A percentile compares a stretch with the other conserved stretches of the same genome.
Conservation (phyloP, 2,113 vertebrate genomes). For the Antidorcas marsupialis region DNA sequence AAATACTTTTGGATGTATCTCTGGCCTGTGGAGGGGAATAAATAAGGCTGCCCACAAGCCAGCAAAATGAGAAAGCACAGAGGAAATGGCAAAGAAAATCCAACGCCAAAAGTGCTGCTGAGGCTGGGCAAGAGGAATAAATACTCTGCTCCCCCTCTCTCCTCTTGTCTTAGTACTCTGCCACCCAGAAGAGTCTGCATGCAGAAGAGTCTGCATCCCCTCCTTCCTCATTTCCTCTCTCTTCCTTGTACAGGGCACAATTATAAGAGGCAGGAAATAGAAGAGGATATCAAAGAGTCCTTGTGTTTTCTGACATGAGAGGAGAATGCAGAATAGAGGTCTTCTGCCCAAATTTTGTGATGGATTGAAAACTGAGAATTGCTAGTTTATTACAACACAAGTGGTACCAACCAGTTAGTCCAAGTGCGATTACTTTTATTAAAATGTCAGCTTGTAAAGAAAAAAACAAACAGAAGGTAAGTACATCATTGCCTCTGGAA, state of each 20-base stretch:
- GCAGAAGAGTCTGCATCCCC: neutral
- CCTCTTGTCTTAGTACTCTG: neutral
- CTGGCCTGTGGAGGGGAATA: neutral
- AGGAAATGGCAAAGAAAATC: neutral
- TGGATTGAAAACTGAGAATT: neutral
- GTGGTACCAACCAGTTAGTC: neutral
- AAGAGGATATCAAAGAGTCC: neutral
- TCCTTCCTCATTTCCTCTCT: neutral
- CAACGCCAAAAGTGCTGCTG: neutral
- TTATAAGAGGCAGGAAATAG: neutral
- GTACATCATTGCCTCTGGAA: neutral
- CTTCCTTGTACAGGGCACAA: neutral
- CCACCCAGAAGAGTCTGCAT: neutral
- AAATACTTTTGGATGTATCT: neutral
- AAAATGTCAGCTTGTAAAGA: neutral
- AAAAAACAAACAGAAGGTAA: neutral
- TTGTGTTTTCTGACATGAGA: neutral
- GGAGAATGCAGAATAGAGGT: neutral
- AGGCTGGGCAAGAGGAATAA: neutral
- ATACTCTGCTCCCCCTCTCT: neutral
- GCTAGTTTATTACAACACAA: neutral
- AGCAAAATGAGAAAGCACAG: neutral
- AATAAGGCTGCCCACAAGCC: neutral
- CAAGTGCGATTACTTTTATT: neutral
- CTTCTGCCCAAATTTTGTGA: neutral